Conservation (phyloP, 2,113 vertebrate genomes). For the Channa maculata region DNA sequence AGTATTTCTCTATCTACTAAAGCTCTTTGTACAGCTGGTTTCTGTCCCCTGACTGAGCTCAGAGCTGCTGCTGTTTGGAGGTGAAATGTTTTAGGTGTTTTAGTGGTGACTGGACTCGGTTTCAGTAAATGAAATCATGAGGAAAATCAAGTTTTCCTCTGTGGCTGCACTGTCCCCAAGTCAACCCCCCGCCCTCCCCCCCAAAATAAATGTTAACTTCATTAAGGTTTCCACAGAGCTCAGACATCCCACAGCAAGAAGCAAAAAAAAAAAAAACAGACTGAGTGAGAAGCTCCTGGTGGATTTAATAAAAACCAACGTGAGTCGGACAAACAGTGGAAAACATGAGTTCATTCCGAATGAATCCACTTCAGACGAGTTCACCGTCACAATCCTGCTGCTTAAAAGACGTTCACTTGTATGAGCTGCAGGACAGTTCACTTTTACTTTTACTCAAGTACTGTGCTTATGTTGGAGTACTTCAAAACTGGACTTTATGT, state of each 20-base stretch:
- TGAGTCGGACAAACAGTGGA: conserved; percentile 25
- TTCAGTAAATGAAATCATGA: conserved; percentile 26
- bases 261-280: background rate
- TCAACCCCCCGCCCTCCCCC: background rate
- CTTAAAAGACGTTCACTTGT: no score
- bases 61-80: background rate
- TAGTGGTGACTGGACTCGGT: conserved; percentile 5
- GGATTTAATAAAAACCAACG: conserved; percentile 39
- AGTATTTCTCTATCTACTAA: background rate
- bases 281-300: conserved; percentile 17
- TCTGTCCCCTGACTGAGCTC: background rate
- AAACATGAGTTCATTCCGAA: conserved; percentile 25
- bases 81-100: conserved; percentile 1
- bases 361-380: background rate
- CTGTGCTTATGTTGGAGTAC: no score
- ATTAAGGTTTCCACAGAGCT: conserved; percentile 27
- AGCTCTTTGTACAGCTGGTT: background rate
- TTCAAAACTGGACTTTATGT: no score
- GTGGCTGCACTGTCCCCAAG: conserved; percentile 3
- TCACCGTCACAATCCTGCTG: background rate
- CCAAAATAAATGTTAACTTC: conserved; percentile 42
- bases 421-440: no score
- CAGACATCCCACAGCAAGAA: background rate
- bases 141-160: conserved; percentile 25
- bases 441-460: no score